These are phyloP conservation scores for Momotus momota DNA, from an alignment of 2,797 vertebrate species.

Conservation along the genomic window DNA sequence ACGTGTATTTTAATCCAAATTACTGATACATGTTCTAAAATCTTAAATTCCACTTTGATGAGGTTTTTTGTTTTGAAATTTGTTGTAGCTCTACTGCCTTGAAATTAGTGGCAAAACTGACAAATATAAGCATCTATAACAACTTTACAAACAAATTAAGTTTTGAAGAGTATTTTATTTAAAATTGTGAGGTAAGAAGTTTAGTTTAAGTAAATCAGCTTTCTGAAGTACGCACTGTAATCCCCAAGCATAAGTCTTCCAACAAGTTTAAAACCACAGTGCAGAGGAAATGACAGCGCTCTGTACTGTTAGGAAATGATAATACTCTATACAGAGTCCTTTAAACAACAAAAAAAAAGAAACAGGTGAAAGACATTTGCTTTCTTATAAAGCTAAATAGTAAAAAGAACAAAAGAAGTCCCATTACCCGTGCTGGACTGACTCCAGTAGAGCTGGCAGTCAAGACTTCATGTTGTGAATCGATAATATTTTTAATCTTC, in stretches of 20 bases:
- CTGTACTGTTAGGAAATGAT: background rate
- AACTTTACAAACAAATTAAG: background rate
- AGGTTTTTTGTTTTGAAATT: background rate
- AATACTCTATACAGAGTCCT: background rate
- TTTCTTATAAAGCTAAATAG: slow-evolving; percentile 45
- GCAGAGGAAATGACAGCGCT: slow-evolving; percentile 33
- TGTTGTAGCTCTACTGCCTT: background rate
- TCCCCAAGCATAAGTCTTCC: slow-evolving; percentile 38
- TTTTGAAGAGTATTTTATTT: background rate
- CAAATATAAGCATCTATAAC: background rate
- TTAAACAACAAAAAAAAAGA: background rate
- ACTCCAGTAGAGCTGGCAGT: slow-evolving; percentile 77
- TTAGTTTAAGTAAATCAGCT: background rate
- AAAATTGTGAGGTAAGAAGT: background rate
- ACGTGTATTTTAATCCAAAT: background rate
- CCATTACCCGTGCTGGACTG: slow-evolving; percentile 92
- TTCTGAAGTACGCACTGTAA: slow-evolving; percentile 30
- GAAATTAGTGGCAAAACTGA: background rate
- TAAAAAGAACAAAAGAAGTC: slow-evolving; percentile 63
- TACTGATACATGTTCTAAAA: background rate
- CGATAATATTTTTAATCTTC: slow-evolving; percentile 86
- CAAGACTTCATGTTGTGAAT: slow-evolving; percentile 72
- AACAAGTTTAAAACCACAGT: background rate
- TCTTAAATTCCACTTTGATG: background rate
- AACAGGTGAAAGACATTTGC: slow-evolving; percentile 9